phyloP scores from a whole-genome alignment of 2,888 invertebrate genomes.

The Proisotoma minuta region DNA sequence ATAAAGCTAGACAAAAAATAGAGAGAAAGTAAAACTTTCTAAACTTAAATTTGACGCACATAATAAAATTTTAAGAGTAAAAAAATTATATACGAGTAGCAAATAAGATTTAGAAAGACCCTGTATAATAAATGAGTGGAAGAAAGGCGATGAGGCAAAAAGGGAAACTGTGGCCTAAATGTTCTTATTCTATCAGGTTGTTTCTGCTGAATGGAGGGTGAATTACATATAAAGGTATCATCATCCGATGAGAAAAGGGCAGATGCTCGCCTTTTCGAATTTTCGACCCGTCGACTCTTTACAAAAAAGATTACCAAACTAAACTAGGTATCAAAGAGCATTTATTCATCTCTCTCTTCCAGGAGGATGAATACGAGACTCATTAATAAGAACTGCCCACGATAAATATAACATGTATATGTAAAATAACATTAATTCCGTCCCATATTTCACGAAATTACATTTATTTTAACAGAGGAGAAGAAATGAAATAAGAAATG shows the following conservation, averaged over 20 bases:
- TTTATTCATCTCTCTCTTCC: not conserved
- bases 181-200: no score
- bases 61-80: no score
- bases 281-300: slow-evolving; percentile 23
- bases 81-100: no score
- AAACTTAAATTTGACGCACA: no score
- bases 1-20: no score
- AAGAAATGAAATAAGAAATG: no score
- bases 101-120: no score
- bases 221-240: no score
- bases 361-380: no score
- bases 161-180: slow-evolving; percentile 7
- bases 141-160: slow-evolving; percentile 19
- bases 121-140: not conserved
- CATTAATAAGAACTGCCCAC: not conserved
- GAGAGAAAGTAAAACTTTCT: no score
- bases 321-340: not conserved
- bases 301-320: slow-evolving; percentile 1
- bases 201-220: no score
- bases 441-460: not conserved
- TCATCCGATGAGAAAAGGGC: slow-evolving; percentile 12
- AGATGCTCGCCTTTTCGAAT: slow-evolving; percentile 30
- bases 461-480: not conserved
- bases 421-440: not conserved
- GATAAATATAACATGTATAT: not conserved